Evolutionary conservation across 2,888 invertebrate genomes (phyloP).

Genomic region (Lacanobia wlatinum): DNA sequence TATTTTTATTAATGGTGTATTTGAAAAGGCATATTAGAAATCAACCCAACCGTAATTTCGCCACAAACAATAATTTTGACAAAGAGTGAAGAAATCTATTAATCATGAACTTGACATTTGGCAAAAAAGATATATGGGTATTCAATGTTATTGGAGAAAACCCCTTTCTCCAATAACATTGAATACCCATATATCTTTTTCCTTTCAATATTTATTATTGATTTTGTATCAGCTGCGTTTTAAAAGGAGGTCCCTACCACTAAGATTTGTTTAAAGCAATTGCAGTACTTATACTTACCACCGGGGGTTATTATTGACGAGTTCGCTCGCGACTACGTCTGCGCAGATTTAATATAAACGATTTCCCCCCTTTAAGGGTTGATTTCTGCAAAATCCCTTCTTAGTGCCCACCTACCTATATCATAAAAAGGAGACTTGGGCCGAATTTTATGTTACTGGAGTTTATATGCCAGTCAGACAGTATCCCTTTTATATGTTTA

Average conservation of each 20-base stretch:
- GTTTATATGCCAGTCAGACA: no score
- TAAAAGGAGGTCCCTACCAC: not conserved
- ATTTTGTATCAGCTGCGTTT: slow-evolving; percentile 29
- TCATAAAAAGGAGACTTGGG: no score
- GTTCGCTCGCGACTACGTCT: no score
- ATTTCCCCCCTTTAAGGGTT: no score
- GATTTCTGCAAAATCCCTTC: no score
- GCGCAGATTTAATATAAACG: no score
- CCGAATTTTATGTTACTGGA: no score
- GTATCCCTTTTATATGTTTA: no score
- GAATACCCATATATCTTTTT: slow-evolving; percentile 63
- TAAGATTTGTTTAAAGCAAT: not conserved
- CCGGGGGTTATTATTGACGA: no score
- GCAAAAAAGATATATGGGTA: slow-evolving; percentile 67
- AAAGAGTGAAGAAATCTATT: slow-evolving; percentile 75
- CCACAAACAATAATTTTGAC: slow-evolving; percentile 81
- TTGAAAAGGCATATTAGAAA: slow-evolving; percentile 69
- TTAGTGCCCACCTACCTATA: no score
- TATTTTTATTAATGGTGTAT: slow-evolving; percentile 70
- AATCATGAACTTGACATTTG: slow-evolving; percentile 78
- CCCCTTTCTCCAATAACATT: slow-evolving; percentile 52
- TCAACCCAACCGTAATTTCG: slow-evolving; percentile 78
- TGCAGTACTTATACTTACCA: no score
- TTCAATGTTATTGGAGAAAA: slow-evolving; percentile 52
- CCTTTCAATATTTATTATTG: slow-evolving; percentile 21